A percentile compares a stretch with the other conserved stretches of the same genome.
Conservation (phyloP, 1,140 invertebrate species). For the Hylaeus volcanicus region DNA sequence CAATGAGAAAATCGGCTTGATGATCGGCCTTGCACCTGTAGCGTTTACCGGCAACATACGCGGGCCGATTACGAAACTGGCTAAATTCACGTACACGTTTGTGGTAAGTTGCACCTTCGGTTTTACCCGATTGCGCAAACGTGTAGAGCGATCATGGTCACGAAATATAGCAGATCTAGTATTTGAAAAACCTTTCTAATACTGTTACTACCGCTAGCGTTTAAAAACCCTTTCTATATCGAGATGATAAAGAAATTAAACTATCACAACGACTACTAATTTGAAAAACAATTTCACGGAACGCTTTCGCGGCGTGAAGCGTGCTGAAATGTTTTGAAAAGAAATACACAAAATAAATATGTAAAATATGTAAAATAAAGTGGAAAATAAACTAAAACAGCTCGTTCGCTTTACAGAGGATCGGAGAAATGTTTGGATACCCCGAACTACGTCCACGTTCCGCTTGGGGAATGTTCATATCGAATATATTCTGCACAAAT, state of each 20-base stretch:
- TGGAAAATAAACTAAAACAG: conserved; percentile 11
- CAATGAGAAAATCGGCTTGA: conserved; percentile 80
- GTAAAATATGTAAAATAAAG: neutral
- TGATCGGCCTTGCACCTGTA: conserved; percentile 83
- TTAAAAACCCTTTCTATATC: no score
- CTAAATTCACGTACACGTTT: conserved; percentile 67
- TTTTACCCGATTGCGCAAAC: conserved; percentile 47
- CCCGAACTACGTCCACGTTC: conserved; percentile 81
- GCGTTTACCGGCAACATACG: conserved; percentile 79
- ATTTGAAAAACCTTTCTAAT: no score
- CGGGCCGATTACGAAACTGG: conserved; percentile 73
- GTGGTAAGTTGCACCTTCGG: conserved; percentile 18
- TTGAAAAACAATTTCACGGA: no score
- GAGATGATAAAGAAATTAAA: no score
- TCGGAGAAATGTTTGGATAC: conserved; percentile 74
- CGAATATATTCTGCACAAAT: conserved; percentile 80
- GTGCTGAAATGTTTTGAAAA: no score
- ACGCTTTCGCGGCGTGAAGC: no score
- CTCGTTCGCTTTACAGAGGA: conserved; percentile 31
- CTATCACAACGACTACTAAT: no score
- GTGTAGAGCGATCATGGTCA: conserved; percentile 70
- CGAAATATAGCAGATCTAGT: neutral
- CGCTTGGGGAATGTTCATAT: conserved; percentile 77
- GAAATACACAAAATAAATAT: no score
- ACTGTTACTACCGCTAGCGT: no score